phyloP scores from a whole-genome alignment of 2,888 invertebrate species.

The Sinelater perroti region DNA sequence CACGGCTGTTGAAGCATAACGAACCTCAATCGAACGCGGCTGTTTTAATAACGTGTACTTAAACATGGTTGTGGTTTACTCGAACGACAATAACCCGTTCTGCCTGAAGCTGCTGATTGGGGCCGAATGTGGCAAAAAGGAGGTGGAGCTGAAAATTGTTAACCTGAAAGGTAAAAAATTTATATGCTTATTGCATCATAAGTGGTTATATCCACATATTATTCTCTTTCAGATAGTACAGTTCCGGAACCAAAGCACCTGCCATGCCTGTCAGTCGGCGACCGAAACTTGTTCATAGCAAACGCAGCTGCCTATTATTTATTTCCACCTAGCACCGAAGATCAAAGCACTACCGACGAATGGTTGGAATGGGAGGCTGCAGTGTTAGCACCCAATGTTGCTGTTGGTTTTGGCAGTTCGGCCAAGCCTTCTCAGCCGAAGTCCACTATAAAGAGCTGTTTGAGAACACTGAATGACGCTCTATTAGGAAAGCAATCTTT shows the following conservation, averaged over 20 bases:
- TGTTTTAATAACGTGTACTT: constrained; percentile 29
- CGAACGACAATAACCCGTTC: constrained; percentile 81
- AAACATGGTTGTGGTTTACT: constrained; percentile 73
- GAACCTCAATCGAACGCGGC: background rate
- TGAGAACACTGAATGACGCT: constrained; percentile 67
- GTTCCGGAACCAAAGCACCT: constrained; percentile 66
- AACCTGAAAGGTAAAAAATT: constrained; percentile 67
- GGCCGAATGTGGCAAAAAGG: constrained; percentile 70
- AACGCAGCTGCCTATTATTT: constrained; percentile 75
- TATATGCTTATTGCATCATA: constrained; percentile 45
- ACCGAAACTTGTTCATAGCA: constrained; percentile 72
- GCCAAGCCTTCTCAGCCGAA: constrained; percentile 65
- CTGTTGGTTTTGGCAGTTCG: constrained; percentile 64
- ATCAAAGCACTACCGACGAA: constrained; percentile 61
- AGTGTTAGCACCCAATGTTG: constrained; percentile 67
- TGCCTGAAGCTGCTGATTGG: constrained; percentile 78
- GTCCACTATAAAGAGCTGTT: constrained; percentile 64
- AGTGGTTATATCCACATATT: background rate
- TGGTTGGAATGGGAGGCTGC: constrained; percentile 75
- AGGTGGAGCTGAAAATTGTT: constrained; percentile 67
- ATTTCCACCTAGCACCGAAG: constrained; percentile 59
- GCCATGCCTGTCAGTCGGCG: constrained; percentile 72
- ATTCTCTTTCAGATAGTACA: constrained; percentile 24
- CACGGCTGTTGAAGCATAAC: background rate
- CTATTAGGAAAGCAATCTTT: constrained; percentile 67